phyloP scores from a whole-genome alignment of 1,140 invertebrate species.

The Choristoneura fumiferana region DNA sequence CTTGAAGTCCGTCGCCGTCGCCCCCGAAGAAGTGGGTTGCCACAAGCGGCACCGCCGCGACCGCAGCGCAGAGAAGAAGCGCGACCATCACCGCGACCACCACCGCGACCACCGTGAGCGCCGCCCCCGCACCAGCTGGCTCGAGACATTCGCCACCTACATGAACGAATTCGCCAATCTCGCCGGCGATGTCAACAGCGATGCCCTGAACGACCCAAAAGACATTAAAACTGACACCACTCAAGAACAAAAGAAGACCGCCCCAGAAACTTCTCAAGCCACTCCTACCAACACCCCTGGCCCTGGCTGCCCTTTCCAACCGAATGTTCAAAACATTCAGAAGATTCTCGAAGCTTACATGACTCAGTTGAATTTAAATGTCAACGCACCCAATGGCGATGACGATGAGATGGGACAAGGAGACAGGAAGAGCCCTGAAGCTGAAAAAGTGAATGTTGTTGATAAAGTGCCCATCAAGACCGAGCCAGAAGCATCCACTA shows the following conservation, averaged over 20 bases:
- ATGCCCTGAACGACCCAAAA: background rate
- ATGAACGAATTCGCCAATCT: conserved; percentile 75
- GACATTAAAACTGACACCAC: background rate
- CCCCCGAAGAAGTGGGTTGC: conserved; percentile 35
- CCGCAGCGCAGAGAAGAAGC: conserved; percentile 40
- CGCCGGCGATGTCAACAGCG: conserved; percentile 55
- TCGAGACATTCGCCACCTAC: conserved; percentile 65
- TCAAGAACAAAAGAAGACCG: no score
- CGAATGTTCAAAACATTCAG: conserved; percentile 31
- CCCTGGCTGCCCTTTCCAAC: background rate
- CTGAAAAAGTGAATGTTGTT: conserved; percentile 19
- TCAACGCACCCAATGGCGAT: conserved; percentile 5
- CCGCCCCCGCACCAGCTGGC: conserved; percentile 50
- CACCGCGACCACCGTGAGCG: conserved; percentile 27
- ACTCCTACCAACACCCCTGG: background rate
- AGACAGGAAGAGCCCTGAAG: conserved; percentile 24
- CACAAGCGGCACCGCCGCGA: conserved; percentile 49
- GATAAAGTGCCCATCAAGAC: conserved; percentile 36
- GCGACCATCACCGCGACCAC: conserved; percentile 31
- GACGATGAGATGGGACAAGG: conserved; percentile 45
- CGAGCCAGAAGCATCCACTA: conserved; percentile 29
- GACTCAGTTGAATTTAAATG: conserved; percentile 25
- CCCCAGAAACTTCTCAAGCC: background rate
- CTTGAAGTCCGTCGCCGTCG: conserved; percentile 48
- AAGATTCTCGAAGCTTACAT: conserved; percentile 30